Conservation (phyloP, 1,140 invertebrate species). For the Heliconius eleuchia region DNA sequence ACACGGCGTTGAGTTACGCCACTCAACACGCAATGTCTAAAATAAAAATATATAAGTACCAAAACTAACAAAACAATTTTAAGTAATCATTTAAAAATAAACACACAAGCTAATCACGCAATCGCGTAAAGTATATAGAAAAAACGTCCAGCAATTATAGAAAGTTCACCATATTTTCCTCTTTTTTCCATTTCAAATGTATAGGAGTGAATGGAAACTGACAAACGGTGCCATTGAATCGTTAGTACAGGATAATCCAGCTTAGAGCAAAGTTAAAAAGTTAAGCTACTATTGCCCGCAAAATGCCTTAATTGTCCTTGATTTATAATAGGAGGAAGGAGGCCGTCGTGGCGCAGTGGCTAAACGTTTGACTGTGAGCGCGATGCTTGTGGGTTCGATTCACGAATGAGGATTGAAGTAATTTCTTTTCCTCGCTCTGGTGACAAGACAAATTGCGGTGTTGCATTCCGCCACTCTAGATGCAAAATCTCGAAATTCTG, state of each 20-base stretch:
- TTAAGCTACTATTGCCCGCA: not conserved
- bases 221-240: not conserved
- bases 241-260: conserved; percentile 10
- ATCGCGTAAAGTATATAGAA: not conserved
- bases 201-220: not conserved
- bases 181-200: not conserved
- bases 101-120: too few relatives aligned
- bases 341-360: not conserved
- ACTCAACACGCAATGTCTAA: not conserved
- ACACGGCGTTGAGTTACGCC: not conserved
- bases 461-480: not conserved
- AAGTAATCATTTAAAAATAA: too few relatives aligned
- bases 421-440: not conserved
- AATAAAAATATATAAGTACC: too few relatives aligned
- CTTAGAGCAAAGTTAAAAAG: not conserved
- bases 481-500: too few relatives aligned
- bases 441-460: not conserved
- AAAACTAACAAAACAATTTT: too few relatives aligned
- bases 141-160: not conserved
- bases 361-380: not conserved
- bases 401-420: not conserved
- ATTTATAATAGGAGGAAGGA: not conserved
- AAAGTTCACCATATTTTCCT: not conserved
- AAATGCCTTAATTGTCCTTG: not conserved
- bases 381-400: not conserved